These are phyloP conservation scores for Hirudinaria manillensis DNA, from an alignment of 2,888 invertebrate species.

Conservation along the genomic window DNA sequence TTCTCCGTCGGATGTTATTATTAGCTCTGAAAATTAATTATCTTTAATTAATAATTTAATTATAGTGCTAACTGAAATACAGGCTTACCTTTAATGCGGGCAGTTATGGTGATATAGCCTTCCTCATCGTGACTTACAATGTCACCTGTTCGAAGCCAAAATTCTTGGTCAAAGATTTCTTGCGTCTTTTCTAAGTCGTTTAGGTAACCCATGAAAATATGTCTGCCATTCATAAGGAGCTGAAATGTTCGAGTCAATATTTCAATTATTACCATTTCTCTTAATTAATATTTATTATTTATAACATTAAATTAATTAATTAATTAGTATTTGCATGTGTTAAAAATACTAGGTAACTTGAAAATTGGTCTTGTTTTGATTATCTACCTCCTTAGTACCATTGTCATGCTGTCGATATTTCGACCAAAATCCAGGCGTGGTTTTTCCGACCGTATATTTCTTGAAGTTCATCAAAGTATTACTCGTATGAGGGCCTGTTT, in stretches of 20 bases:
- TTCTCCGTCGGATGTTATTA: slow-evolving; percentile 90
- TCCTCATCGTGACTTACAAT: slow-evolving; percentile 72
- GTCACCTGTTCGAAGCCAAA: slow-evolving; percentile 85
- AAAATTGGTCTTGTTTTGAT: no score
- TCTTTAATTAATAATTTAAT: slow-evolving; percentile 53
- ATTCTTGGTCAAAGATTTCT: slow-evolving; percentile 68
- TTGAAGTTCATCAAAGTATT: neutral
- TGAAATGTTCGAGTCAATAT: slow-evolving; percentile 28
- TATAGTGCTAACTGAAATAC: no score
- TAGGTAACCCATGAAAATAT: slow-evolving; percentile 86
- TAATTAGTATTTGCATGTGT: no score
- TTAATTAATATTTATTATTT: no score
- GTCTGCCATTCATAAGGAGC: slow-evolving; percentile 75
- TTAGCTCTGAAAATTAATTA: slow-evolving; percentile 61
- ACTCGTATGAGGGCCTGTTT: neutral
- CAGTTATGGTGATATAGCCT: slow-evolving; percentile 71
- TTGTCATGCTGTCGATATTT: neutral
- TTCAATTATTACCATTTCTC: no score
- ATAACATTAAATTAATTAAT: no score
- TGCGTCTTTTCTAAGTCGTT: slow-evolving; percentile 69
- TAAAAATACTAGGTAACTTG: no score
- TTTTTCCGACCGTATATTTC: neutral
- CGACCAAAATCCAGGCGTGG: neutral
- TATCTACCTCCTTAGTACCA: neutral
- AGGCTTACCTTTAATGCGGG: slow-evolving; percentile 59